phyloP scores from a whole-genome alignment of 2,113 vertebrate genomes.

The Patagioenas fasciata region DNA sequence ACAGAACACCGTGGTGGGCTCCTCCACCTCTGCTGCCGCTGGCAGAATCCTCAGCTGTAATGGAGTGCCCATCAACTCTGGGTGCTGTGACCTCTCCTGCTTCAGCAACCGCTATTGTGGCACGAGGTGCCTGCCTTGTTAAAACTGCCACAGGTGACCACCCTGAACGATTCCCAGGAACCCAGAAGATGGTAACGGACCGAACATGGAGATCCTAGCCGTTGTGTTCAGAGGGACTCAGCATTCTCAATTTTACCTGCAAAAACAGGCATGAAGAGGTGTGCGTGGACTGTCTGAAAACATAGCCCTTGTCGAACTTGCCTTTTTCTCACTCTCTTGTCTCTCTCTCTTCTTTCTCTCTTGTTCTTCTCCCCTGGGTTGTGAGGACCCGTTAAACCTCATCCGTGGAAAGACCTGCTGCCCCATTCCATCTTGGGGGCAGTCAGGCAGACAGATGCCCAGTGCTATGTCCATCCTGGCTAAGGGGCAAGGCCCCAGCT shows the following conservation, averaged over 20 bases:
- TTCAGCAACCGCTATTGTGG: background rate
- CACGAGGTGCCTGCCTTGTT: background rate
- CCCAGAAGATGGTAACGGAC: background rate
- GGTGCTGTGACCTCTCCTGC: too few species aligned
- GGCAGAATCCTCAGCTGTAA: too few species aligned
- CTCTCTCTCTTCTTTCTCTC: background rate
- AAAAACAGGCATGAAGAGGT: too few species aligned
- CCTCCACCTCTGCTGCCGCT: too few species aligned
- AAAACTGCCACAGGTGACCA: background rate
- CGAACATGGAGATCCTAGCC: background rate
- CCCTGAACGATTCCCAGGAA: background rate
- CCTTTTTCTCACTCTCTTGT: rapidly evolving
- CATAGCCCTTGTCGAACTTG: background rate
- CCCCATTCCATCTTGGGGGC: too few species aligned
- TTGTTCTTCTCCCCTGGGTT: background rate
- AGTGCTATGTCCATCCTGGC: background rate
- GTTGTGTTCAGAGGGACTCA: background rate
- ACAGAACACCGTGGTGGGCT: too few species aligned
- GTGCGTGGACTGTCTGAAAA: background rate
- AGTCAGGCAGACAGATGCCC: too few species aligned
- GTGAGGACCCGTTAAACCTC: background rate
- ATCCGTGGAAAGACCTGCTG: background rate
- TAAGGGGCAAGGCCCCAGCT: background rate
- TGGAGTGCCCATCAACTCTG: too few species aligned
- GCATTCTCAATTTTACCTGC: background rate